These are phyloP conservation scores for Caenorhabditis plicata DNA, from an alignment of 2,888 invertebrate genomes.

Conservation along the genomic window DNA sequence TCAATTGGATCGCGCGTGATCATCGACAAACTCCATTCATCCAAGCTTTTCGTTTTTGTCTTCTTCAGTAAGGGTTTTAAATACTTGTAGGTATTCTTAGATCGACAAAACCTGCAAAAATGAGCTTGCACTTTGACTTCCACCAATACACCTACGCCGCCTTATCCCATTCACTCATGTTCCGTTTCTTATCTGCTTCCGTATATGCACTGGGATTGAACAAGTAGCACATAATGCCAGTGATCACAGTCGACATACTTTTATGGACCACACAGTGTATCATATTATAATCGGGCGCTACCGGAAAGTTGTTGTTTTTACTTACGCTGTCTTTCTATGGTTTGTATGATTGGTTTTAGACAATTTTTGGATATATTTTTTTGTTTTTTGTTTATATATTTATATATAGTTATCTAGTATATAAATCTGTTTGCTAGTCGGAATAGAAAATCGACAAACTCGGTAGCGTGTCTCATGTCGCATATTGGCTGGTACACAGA, in stretches of 20 bases:
- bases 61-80: slow-evolving; percentile 19
- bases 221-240: slow-evolving; percentile 51
- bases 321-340: no score
- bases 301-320: slow-evolving; percentile 19
- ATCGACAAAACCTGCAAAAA: slow-evolving; percentile 43
- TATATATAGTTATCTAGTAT: no score
- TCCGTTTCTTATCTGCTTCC: slow-evolving; percentile 13
- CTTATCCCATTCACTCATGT: slow-evolving; percentile 33
- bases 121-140: neutral
- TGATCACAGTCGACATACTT: slow-evolving; percentile 56
- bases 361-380: slow-evolving; percentile 1
- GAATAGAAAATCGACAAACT: no score
- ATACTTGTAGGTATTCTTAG: slow-evolving; percentile 39
- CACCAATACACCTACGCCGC: slow-evolving; percentile 11
- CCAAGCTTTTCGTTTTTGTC: slow-evolving; percentile 13
- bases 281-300: slow-evolving; percentile 47
- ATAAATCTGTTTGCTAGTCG: no score
- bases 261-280: slow-evolving; percentile 54
- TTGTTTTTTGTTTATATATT: no score
- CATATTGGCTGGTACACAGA: slow-evolving; percentile 37
- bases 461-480: slow-evolving; percentile 43
- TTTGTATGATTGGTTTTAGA: no score
- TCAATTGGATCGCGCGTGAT: slow-evolving; percentile 59
- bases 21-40: slow-evolving; percentile 42
- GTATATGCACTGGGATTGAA: slow-evolving; percentile 37